A percentile compares a stretch with the other conserved stretches of the same genome.
Evolutionary conservation across 2,113 vertebrate species (phyloP).

Genomic region (Gymnobelideus leadbeateri): DNA sequence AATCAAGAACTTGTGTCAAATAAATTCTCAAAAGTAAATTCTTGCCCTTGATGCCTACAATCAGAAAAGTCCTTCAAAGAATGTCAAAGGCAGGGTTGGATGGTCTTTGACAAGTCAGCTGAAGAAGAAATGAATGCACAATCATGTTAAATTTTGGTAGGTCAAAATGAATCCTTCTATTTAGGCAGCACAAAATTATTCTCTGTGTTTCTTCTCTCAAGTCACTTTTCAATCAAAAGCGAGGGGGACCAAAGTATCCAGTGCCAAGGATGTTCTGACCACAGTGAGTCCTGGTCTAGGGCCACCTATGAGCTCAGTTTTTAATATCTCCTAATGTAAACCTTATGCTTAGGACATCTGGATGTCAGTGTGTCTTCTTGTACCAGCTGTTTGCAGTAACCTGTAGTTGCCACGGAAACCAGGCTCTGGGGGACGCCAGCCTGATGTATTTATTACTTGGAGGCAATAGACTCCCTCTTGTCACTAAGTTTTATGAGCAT

Average conservation of each 20-base stretch:
- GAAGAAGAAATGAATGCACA: conserved; percentile 48
- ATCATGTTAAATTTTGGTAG: conserved; percentile 71
- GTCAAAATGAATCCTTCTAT: conserved; percentile 59
- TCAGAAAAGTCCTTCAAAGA: not conserved
- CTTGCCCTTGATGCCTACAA: not conserved
- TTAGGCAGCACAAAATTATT: conserved; percentile 72
- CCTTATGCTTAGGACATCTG: conserved; percentile 83
- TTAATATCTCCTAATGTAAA: conserved; percentile 83
- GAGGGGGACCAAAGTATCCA: conserved; percentile 65
- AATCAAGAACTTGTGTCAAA: not conserved
- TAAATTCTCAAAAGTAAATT: not conserved
- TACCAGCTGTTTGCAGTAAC: conserved; percentile 84
- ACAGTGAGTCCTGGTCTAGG: conserved; percentile 80
- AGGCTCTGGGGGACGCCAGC: conserved; percentile 77
- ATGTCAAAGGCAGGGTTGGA: not conserved
- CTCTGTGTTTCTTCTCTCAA: conserved; percentile 12
- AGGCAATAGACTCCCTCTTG: conserved; percentile 78
- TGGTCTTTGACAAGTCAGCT: conserved; percentile 50
- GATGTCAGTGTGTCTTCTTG: conserved; percentile 80
- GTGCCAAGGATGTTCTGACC: conserved; percentile 78
- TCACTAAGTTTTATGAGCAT: conserved; percentile 74
- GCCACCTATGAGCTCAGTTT: conserved; percentile 85
- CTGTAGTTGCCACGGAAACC: conserved; percentile 82
- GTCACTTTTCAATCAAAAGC: conserved; percentile 57
- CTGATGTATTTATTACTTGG: conserved; percentile 83